A percentile compares a stretch with the other conserved stretches of the same genome.
These are phyloP conservation scores for Pangasius sanitwongsei DNA, from an alignment of 2,797 vertebrate species.

Conservation along the genomic window DNA sequence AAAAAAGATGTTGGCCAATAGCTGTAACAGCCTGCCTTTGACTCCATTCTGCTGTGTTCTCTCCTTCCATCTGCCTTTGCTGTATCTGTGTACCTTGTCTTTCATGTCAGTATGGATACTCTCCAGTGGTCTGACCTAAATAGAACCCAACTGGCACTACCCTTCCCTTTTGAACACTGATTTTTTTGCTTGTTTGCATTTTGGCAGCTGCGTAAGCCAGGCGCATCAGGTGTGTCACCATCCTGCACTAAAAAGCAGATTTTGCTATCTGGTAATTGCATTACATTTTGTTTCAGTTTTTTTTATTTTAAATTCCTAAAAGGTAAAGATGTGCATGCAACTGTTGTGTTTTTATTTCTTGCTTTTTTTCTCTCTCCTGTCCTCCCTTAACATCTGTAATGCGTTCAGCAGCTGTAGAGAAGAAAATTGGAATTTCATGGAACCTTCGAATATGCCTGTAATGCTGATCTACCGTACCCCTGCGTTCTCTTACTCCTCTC, in stretches of 20 bases:
- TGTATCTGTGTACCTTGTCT: not conserved
- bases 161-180: not conserved
- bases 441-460: slow-evolving; percentile 64
- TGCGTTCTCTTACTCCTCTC: not conserved
- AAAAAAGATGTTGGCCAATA: too few species aligned
- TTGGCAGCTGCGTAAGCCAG: not conserved
- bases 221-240: slow-evolving; percentile 30
- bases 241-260: slow-evolving; percentile 10
- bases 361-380: slow-evolving; percentile 19
- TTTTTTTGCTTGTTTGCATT: slow-evolving; percentile 18
- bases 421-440: slow-evolving; percentile 69
- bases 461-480: slow-evolving; percentile 65
- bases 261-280: slow-evolving; percentile 33
- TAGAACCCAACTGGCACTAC: slow-evolving; percentile 14
- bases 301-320: not conserved
- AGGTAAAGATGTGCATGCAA: slow-evolving; percentile 6
- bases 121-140: slow-evolving; percentile 38
- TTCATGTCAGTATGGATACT: not conserved
- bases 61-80: not conserved
- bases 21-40: slow-evolving; percentile 14
- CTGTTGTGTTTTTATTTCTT: slow-evolving; percentile 39
- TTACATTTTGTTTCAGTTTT: not conserved
- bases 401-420: slow-evolving; percentile 82
- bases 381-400: slow-evolving; percentile 65
- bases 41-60: not conserved